Evolutionary conservation across 2,888 invertebrate genomes (phyloP).

Genomic region (Parnassius glacialis): DNA sequence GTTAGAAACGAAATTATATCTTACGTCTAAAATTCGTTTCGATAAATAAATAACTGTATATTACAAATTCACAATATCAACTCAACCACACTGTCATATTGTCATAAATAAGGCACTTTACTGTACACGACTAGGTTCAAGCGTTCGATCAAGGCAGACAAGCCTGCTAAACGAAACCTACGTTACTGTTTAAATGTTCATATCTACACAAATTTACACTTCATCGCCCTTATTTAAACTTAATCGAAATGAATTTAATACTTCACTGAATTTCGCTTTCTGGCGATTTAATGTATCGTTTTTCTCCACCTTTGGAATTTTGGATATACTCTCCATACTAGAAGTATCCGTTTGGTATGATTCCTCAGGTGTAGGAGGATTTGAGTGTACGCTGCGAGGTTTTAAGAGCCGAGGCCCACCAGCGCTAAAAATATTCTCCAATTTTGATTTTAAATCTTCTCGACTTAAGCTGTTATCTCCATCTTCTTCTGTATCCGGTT

Average conservation of each 20-base stretch:
- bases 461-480: conserved; percentile 48
- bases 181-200: conserved; percentile 13
- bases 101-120: conserved; percentile 60
- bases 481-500: conserved; percentile 29
- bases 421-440: conserved; percentile 64
- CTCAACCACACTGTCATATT: conserved; percentile 25
- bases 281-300: conserved; percentile 73
- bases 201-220: conserved; percentile 38
- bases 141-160: not conserved
- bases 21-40: conserved; percentile 27
- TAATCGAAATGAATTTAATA: conserved; percentile 67
- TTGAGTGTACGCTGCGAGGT: conserved; percentile 60
- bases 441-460: conserved; percentile 65
- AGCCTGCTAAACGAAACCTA: conserved; percentile 19
- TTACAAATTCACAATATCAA: conserved; percentile 26
- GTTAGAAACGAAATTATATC: conserved; percentile 25
- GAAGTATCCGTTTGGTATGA: conserved; percentile 56
- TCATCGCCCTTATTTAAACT: conserved; percentile 64
- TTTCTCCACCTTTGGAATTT: conserved; percentile 63
- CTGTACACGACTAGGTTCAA: conserved; percentile 54
- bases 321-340: conserved; percentile 60
- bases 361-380: conserved; percentile 65
- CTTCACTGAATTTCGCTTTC: conserved; percentile 65
- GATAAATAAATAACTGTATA: conserved; percentile 24
- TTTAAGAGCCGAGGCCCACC: conserved; percentile 60